Evolutionary conservation across 2,888 invertebrate species (phyloP), one percentile per base, ranked within the genome.

Genomic region (Melitaea athalia): DNA sequence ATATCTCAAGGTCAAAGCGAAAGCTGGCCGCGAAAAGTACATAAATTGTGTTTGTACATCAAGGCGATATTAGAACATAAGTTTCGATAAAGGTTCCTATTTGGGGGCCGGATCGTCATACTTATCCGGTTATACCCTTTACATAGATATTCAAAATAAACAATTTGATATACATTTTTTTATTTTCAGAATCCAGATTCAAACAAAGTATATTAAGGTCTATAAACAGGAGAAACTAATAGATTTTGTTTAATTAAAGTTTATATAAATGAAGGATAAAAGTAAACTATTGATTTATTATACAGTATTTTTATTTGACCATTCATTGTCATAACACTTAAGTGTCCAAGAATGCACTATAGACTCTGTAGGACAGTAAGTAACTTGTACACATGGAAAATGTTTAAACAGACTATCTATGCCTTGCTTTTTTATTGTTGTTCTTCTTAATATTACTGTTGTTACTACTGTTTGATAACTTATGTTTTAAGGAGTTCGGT

Each of bases 401-500:
- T 42, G 31, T 52, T 52, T 60, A 33, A n/a, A n/a, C 42, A 67
- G 59, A 72, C 70, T 95, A 97, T 92, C 97, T 95, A 88, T 97
- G 97, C 79, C 96, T 94, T 24, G 96, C 95, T 87, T 97, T 96
- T 84, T 97, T 97, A 81, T 95, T 96, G 77, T 94, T 95, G 82
- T 94, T 96, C 80, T 97, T 97, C 85, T 97, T 97, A 52, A 94
- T 92, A 72, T 94, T 95, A 81, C 93, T 89, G 69, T 80, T 87
- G 57, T 88, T 86, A 67, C 82, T 85, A 70, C 87, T 87, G 68
- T 79, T 86, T 14, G 85, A 77, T 60, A 91, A 76, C 82, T 94
- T 94, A 75, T 94, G 94, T 83, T 94, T 94, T 24, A 92, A 78
- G 47, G 88, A 79, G 69, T 88, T 92, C 15, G 91, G 88, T 70